phyloP scores from a whole-genome alignment of 1,140 invertebrate species.

The Catajapyx aquilonaris region DNA sequence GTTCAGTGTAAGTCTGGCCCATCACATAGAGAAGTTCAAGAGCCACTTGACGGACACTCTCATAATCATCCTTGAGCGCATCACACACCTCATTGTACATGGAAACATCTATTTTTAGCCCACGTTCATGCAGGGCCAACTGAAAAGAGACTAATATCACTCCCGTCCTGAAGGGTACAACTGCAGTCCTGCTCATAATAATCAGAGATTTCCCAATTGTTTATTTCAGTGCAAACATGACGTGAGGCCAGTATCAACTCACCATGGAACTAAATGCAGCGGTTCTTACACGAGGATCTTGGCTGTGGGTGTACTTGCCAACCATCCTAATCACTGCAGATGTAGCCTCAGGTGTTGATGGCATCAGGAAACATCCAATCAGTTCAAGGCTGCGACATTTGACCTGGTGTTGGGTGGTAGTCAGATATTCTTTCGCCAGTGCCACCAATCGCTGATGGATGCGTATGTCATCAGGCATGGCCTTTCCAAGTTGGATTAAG shows the following conservation, averaged over 20 bases:
- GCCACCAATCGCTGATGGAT: slow-evolving; percentile 19
- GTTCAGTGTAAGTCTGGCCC: slow-evolving; percentile 67
- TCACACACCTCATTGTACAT: slow-evolving; percentile 63
- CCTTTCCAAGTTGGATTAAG: slow-evolving; percentile 35
- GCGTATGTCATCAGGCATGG: slow-evolving; percentile 13
- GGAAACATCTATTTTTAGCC: slow-evolving; percentile 47
- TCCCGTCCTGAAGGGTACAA: slow-evolving; percentile 1
- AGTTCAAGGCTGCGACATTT: slow-evolving; percentile 56
- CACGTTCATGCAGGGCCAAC: slow-evolving; percentile 47
- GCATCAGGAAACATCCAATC: slow-evolving; percentile 36
- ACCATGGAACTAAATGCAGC: slow-evolving; percentile 70
- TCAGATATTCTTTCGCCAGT: slow-evolving; percentile 32
- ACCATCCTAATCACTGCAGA: slow-evolving; percentile 40
- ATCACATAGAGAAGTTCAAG: slow-evolving; percentile 67
- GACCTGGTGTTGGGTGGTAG: slow-evolving; percentile 48
- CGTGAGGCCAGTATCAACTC: slow-evolving; percentile 15
- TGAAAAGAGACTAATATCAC: slow-evolving; percentile 17
- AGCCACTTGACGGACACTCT: slow-evolving; percentile 70
- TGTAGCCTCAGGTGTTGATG: slow-evolving; percentile 24
- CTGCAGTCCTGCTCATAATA: not conserved
- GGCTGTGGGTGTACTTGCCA: slow-evolving; percentile 57
- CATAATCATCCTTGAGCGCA: slow-evolving; percentile 80
- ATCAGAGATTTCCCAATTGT: not conserved
- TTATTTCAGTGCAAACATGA: not conserved
- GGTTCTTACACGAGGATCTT: slow-evolving; percentile 73